Evolutionary conservation across 2,113 vertebrate species (phyloP), one percentile per base, ranked within the genome.

Genomic region (Triplophysa rosa): DNA sequence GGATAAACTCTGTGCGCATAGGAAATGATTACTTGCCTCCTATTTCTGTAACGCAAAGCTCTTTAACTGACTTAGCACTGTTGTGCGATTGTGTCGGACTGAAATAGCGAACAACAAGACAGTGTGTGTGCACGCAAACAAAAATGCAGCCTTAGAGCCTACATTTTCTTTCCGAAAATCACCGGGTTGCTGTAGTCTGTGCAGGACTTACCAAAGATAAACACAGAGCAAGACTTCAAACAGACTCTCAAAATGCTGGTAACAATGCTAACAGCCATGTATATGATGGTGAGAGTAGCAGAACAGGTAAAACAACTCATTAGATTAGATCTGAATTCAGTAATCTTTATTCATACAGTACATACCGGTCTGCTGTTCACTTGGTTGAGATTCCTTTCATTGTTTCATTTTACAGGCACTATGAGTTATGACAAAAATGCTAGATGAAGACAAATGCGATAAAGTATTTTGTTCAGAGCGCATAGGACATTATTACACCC

Each of bases 201-300:
- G 19, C n/a, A 7, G 62, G 77, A 83, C 82, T 21, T 82, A 9
- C 61, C 14, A 17, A 14, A 2, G 72, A 11, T 81, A 83, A 69
- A 49, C 65, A 77, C 70, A 42, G 67, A 65, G 37, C 77, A 85
- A 8, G 65, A n/a, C 68, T 45, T 54, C 33, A 21, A 8, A 7
- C 70, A 84, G 82, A 45, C 83, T 59, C 37, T 65, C 83, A 89
- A 83, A 82, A 96, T 96, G 95, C 89, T 96, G 92, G 91, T 90
- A 3, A 92, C 94, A 29, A 91, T 96, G 91, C 89, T 96, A 86
- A 95, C 94, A 23, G 93, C 93, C 0, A 92, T 95, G 82, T 95
- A 94, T 63, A 88, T 96, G 3, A 84, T 94, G 87, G 93, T 95
- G 80, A 89, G 86, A 82, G 91, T 87, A 0, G 87, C 92, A 59